phyloP scores from a whole-genome alignment of 1,140 invertebrate species.

The Lepidostoma basale region DNA sequence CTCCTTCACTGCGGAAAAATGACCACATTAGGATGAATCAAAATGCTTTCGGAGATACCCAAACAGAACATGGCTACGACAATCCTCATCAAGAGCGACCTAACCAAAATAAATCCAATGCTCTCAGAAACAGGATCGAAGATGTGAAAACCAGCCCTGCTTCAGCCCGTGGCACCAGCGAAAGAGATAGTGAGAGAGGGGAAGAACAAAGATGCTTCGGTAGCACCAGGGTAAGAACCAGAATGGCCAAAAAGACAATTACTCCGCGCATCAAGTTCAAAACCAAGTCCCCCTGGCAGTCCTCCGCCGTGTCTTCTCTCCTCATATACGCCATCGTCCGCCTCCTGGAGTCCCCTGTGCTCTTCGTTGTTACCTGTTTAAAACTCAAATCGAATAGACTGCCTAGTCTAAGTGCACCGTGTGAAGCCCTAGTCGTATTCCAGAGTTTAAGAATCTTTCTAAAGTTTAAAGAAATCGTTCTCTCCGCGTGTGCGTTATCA shows the following conservation, averaged over 20 bases:
- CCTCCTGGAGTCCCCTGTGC: not conserved
- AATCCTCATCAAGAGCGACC: not conserved
- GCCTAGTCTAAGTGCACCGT: slow-evolving; percentile 2
- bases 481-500: not conserved
- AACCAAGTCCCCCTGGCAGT: slow-evolving; percentile 16
- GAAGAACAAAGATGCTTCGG: not conserved
- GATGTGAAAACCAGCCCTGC: not conserved
- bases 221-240: slow-evolving; percentile 10
- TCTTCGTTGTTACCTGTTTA: slow-evolving; percentile 1
- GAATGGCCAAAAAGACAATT: slow-evolving; percentile 25
- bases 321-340: not conserved
- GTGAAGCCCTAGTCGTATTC: not conserved
- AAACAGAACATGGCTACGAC: not conserved
- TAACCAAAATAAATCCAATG: not conserved
- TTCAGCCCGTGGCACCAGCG: not conserved
- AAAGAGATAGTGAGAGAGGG: not conserved
- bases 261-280: slow-evolving; percentile 42
- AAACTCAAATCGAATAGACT: slow-evolving; percentile 12
- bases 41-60: not conserved
- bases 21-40: not conserved
- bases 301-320: slow-evolving; percentile 16
- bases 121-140: not conserved
- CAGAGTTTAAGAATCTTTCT: not conserved
- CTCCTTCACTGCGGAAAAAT: slow-evolving; percentile 16
- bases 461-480: not conserved